Conservation (phyloP, 2,113 vertebrate species). For the Tupaia tana region DNA sequence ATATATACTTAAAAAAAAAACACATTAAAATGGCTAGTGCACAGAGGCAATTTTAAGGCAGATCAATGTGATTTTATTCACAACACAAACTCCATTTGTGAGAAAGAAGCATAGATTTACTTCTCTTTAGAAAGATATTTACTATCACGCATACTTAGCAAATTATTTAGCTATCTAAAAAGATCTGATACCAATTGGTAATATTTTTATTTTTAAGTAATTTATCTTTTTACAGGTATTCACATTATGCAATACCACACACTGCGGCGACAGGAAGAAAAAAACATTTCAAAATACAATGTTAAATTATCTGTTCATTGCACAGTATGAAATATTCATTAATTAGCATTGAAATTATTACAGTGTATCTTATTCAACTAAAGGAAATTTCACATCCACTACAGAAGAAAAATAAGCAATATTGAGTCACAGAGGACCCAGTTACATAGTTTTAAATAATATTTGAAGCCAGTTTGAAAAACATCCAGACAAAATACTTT, state of each 20-base stretch:
- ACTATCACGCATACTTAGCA: constrained; percentile 81
- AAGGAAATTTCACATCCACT: constrained; percentile 89
- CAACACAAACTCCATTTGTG: constrained; percentile 87
- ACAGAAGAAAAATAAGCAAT: constrained; percentile 88
- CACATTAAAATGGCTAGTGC: constrained; percentile 86
- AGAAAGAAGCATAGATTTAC: constrained; percentile 87
- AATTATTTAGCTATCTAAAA: constrained; percentile 81
- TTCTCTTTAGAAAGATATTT: constrained; percentile 88
- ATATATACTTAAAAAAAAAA: constrained; percentile 79
- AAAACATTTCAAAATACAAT: constrained; percentile 91
- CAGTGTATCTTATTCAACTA: constrained; percentile 89
- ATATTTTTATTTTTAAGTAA: constrained; percentile 85
- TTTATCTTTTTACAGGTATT: constrained; percentile 92
- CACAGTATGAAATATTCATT: constrained; percentile 90
- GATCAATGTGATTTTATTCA: constrained; percentile 87
- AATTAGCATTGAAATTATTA: constrained; percentile 89
- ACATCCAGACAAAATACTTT: constrained; percentile 88
- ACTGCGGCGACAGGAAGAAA: constrained; percentile 88
- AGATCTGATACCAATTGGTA: constrained; percentile 78
- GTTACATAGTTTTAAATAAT: constrained; percentile 88
- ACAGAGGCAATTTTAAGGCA: constrained; percentile 87
- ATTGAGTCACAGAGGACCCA: constrained; percentile 84
- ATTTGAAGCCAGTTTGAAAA: constrained; percentile 87
- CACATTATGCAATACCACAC: constrained; percentile 90
- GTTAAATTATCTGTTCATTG: constrained; percentile 88